These are phyloP conservation scores for Eupelmus urozonus DNA, from an alignment of 2,888 invertebrate species.

Conservation along the genomic window DNA sequence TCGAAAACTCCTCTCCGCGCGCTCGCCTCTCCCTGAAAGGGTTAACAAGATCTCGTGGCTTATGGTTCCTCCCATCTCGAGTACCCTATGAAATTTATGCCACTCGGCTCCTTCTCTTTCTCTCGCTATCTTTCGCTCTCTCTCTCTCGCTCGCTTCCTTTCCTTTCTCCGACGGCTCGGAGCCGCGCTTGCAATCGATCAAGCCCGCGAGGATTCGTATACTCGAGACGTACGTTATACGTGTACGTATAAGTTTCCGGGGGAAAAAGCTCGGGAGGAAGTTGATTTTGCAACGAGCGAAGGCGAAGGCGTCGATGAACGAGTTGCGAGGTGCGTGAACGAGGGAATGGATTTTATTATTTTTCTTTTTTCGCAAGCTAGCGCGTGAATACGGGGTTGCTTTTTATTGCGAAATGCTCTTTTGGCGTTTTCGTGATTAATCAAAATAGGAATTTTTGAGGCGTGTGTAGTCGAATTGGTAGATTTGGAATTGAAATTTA, in stretches of 20 bases:
- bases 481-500: no score
- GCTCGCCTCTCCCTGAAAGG: no score
- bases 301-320: neutral
- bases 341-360: no score
- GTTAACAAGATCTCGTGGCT: slow-evolving; percentile 69
- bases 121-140: neutral
- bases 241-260: no score
- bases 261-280: neutral
- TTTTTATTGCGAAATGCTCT: no score
- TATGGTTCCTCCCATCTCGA: slow-evolving; percentile 71
- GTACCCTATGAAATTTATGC: slow-evolving; percentile 73
- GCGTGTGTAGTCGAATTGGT: no score
- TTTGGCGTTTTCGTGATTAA: no score
- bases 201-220: neutral
- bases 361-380: no score
- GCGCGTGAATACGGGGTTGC: no score
- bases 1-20: neutral
- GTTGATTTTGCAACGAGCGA: neutral
- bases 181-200: slow-evolving; percentile 20
- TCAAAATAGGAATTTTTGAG: no score
- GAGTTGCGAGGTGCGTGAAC: no score
- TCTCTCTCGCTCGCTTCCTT: neutral
- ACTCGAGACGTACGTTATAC: no score
- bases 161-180: neutral
- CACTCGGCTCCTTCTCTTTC: slow-evolving; percentile 36